phyloP scores from a whole-genome alignment of 2,797 vertebrate species.

The Labeo calbasu region DNA sequence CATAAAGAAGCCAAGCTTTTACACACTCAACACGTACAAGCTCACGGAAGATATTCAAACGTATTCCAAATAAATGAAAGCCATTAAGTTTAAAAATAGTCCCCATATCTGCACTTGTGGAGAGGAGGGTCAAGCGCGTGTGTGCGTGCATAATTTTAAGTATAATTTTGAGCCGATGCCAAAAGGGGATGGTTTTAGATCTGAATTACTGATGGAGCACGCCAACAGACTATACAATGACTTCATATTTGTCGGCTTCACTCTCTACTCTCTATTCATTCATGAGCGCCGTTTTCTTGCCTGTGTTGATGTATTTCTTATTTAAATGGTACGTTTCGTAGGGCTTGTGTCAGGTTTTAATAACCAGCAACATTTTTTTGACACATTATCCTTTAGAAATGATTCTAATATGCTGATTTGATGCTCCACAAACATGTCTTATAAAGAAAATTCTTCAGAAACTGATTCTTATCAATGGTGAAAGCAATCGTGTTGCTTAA shows the following conservation, averaged over 20 bases:
- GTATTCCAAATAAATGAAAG: conserved; percentile 43
- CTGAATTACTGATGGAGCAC: conserved; percentile 37
- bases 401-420: background rate
- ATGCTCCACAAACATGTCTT: background rate
- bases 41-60: conserved; percentile 10
- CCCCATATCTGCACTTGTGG: conserved; percentile 12
- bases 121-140: conserved; percentile 20
- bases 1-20: conserved; percentile 13
- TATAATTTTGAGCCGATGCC: conserved; percentile 7
- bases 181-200: conserved; percentile 26
- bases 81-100: conserved; percentile 45
- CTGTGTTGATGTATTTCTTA: background rate
- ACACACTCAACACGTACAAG: background rate
- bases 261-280: background rate
- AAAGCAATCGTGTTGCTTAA: background rate
- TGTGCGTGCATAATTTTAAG: background rate
- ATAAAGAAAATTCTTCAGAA: background rate
- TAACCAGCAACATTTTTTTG: background rate
- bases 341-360: background rate
- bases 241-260: conserved; percentile 8
- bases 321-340: background rate
- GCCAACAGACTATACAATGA: conserved; percentile 38
- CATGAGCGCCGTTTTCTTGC: background rate
- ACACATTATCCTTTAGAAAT: background rate
- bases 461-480: background rate